These are phyloP conservation scores for Exocentrus adspersus DNA, from an alignment of 2,888 invertebrate species.

Conservation along the genomic window DNA sequence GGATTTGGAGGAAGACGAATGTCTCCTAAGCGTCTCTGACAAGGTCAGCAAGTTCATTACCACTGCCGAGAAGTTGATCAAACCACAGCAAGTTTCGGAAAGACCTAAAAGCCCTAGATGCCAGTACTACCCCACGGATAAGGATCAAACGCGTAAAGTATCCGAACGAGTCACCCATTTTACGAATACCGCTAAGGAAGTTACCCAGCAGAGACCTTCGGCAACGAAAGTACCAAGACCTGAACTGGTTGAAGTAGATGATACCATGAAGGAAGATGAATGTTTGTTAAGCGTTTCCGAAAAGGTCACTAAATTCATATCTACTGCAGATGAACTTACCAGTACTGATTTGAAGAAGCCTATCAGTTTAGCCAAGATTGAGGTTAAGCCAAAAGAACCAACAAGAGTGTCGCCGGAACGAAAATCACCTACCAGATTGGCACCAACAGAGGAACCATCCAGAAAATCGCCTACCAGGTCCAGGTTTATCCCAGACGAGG, in stretches of 20 bases:
- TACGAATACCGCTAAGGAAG: constrained; percentile 46
- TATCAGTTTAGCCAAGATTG: constrained; percentile 48
- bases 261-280: constrained; percentile 64
- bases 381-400: constrained; percentile 35
- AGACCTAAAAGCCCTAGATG: constrained; percentile 57
- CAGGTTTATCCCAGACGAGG: too few species aligned
- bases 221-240: constrained; percentile 45
- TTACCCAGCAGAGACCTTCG: constrained; percentile 34
- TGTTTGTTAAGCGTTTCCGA: constrained; percentile 72
- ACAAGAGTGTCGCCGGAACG: constrained; percentile 27
- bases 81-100: constrained; percentile 46
- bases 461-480: too few species aligned
- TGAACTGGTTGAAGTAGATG: constrained; percentile 49
- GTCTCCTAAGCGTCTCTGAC: constrained; percentile 73
- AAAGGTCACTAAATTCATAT: constrained; percentile 72
- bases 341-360: constrained; percentile 46
- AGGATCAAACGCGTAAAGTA: constrained; percentile 63
- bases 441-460: too few species aligned
- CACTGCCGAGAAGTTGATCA: constrained; percentile 62
- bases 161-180: constrained; percentile 68
- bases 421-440: too few species aligned
- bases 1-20: constrained; percentile 70
- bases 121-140: constrained; percentile 53
- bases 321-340: constrained; percentile 70
- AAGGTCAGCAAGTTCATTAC: constrained; percentile 76